A percentile compares a stretch with the other conserved stretches of the same genome.
Evolutionary conservation across 2,113 vertebrate genomes (phyloP).

Genomic region (Rhinichthys klamathensis): DNA sequence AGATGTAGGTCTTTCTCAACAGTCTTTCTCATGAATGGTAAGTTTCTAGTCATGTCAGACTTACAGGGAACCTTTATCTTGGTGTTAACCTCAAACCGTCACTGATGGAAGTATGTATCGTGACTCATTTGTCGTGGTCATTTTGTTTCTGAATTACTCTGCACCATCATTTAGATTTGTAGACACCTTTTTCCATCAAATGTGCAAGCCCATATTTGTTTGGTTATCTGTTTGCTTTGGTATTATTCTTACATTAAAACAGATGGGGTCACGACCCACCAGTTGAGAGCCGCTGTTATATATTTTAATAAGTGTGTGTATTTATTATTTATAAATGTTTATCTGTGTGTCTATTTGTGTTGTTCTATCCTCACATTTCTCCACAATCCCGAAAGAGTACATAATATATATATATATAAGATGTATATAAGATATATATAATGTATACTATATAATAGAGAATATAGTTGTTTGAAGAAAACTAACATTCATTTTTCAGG

Average conservation of each 20-base stretch:
- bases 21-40: conserved; percentile 2
- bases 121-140: conserved; percentile 38
- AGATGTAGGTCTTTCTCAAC: conserved; percentile 22
- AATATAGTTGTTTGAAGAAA: background rate
- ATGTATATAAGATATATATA: too few relatives aligned
- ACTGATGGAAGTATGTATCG: background rate
- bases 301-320: background rate
- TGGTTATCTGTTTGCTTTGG: background rate
- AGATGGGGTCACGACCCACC: background rate
- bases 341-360: conserved; percentile 9
- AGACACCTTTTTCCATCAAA: background rate
- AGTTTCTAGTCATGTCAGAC: conserved; percentile 40
- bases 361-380: conserved; percentile 23
- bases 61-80: conserved; percentile 37
- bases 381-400: background rate
- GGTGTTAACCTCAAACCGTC: conserved; percentile 28
- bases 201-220: background rate
- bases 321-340: background rate
- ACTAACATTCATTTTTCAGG: background rate
- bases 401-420: too few relatives aligned
- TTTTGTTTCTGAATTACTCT: conserved; percentile 27
- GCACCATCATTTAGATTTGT: background rate
- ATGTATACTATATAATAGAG: too few relatives aligned
- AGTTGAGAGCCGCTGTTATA: background rate
- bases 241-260: background rate